Percentiles rank a stretch among this genome's conserved stretches.
phyloP scores from a whole-genome alignment of 2,888 invertebrate genomes.

The Drosophila sordidapex region DNA sequence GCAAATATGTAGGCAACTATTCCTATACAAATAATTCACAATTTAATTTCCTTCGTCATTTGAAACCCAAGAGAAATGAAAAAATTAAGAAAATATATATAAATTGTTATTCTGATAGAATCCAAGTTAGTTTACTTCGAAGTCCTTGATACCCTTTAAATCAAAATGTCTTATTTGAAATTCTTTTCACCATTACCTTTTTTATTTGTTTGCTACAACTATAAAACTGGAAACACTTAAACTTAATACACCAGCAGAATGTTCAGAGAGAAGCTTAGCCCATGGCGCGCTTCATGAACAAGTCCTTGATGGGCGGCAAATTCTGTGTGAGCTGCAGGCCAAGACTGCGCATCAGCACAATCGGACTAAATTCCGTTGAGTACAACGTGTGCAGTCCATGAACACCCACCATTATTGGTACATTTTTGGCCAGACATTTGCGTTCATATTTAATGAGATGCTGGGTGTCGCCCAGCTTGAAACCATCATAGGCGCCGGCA shows the following conservation, averaged over 20 bases:
- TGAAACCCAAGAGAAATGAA: too few relatives aligned
- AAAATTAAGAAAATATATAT: too few relatives aligned
- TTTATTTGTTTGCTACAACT: constrained; percentile 12
- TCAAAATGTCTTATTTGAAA: background rate
- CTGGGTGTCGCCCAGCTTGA: constrained; percentile 89
- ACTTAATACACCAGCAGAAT: constrained; percentile 1
- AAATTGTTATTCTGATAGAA: too few relatives aligned
- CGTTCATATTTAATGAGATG: constrained; percentile 94
- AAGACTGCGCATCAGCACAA: constrained; percentile 92
- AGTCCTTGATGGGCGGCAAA: constrained; percentile 89
- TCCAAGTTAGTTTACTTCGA: background rate
- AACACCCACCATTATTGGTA: constrained; percentile 94
- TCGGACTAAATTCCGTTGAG: constrained; percentile 89
- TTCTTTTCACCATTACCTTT: constrained; percentile 20
- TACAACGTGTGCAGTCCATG: constrained; percentile 95
- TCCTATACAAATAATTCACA: too few relatives aligned
- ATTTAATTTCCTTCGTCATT: too few relatives aligned
- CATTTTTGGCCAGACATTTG: constrained; percentile 92
- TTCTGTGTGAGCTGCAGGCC: constrained; percentile 93
- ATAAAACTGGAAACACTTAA: constrained; percentile 58
- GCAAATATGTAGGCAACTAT: background rate
- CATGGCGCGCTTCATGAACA: constrained; percentile 82
- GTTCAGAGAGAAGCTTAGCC: constrained; percentile 59
- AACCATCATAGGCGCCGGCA: constrained; percentile 90
- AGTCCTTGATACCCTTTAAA: background rate